Base-by-base conservation (phyloP, 2,888 invertebrate species). In the Leptinotarsa juncta region DNA sequence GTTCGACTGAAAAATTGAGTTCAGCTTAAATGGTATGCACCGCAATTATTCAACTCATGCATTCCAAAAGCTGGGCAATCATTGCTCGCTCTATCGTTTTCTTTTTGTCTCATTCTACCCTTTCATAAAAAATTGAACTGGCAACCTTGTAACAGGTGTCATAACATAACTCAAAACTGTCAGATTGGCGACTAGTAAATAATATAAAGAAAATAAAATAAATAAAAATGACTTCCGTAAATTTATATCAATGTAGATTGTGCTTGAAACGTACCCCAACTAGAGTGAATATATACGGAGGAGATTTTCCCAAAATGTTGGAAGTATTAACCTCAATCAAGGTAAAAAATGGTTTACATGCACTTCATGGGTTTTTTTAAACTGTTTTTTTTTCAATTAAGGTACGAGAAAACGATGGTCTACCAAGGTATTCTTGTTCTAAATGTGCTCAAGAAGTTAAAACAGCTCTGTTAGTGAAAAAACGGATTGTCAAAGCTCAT, bases 251-350 rank as follows among this genome's bases (percentile, higher is more conserved):
- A 66, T 85, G 85, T 75, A 81, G 85, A 73, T 77, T 85, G 68
- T 85, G 85, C 76, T 77, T 84, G 68, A 81, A 83, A 68, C 76
- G 77, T 62, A 81, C 78, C 70, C 79, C 70, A 55, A 81, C 77
- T 65, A 82, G 81, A 76, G 79, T 80, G 67, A 83, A 79, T 78
- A 72, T 84, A 16, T 83, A 83, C 66, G 81, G 79, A 26, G 83
- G 81, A 42, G 82, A 84, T 73, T 81, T 85, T 71, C 78, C 81
- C 10, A 81, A 81, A 73, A 84, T 85, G 81, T 73, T 85, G 60
- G 84, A 85, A 74, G 82, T 83, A 62, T 78, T 85, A 75, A 83
- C 85, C 50, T 82, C 83, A 14, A 80, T 85, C 65, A 84, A 83
- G 82, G 85, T 85, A 80, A 42, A 62, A 62, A 62, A 42, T 42